Percentiles rank a stretch among this genome's conserved stretches.
These are phyloP conservation scores for Tragopan temminckii DNA, from an alignment of 2,797 vertebrate genomes.

Conservation along the genomic window DNA sequence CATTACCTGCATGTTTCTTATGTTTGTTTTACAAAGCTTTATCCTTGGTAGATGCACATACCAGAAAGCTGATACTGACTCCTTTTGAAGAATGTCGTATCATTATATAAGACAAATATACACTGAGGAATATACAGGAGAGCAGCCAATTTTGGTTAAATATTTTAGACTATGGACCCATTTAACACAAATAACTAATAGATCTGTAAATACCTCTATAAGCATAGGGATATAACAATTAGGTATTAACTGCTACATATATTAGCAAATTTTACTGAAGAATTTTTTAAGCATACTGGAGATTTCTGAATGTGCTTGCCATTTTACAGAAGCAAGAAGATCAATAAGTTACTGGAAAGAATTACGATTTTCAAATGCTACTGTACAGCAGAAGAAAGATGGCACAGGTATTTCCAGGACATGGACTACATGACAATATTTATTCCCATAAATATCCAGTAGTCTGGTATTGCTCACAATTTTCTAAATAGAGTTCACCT, in stretches of 20 bases:
- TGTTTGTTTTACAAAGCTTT: background rate
- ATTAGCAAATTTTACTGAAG: background rate
- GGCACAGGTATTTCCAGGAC: background rate
- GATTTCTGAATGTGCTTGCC: background rate
- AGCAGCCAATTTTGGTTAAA: background rate
- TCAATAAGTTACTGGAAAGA: background rate
- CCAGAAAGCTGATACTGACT: background rate
- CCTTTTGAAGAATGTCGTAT: background rate
- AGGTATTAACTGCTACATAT: background rate
- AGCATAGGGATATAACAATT: background rate
- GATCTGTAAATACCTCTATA: background rate
- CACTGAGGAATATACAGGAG: background rate
- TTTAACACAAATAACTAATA: background rate
- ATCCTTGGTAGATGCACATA: background rate
- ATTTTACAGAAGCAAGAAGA: background rate
- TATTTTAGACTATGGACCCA: background rate
- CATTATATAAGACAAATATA: background rate
- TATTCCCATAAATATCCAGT: background rate
- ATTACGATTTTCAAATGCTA: background rate
- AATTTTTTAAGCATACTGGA: background rate
- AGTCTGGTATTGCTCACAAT: background rate
- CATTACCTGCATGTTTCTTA: background rate
- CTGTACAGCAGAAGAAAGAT: background rate
- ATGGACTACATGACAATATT: background rate
- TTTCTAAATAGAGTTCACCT: background rate